Percentiles rank a stretch among this genome's conserved stretches.
phyloP scores from a whole-genome alignment of 2,888 invertebrate species.

The Lissonota sp. region DNA sequence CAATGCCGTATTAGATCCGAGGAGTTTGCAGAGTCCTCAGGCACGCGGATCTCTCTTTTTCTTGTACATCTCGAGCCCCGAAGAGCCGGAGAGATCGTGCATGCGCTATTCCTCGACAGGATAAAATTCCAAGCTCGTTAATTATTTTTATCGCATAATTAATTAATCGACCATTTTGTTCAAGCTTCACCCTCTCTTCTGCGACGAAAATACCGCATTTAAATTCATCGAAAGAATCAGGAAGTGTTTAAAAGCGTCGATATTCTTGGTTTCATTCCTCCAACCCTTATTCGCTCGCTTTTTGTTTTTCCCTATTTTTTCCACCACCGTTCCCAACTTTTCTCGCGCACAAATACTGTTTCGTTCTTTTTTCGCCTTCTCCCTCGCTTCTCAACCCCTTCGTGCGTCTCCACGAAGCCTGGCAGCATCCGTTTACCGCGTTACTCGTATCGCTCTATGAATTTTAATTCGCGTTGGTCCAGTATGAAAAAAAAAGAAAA shows the following conservation, averaged over 20 bases:
- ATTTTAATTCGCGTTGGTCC: constrained; percentile 74
- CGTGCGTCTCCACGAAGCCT: constrained; percentile 59
- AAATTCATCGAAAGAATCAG: background rate
- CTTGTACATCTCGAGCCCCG: background rate
- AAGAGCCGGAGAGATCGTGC: constrained; percentile 16
- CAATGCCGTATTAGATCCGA: constrained; percentile 46
- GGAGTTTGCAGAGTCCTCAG: constrained; percentile 27
- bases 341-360: constrained; percentile 22
- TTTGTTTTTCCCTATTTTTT: constrained; percentile 39
- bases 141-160: constrained; percentile 46
- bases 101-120: constrained; percentile 19
- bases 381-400: constrained; percentile 50
- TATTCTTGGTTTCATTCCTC: constrained; percentile 17
- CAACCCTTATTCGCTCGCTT: constrained; percentile 14
- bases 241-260: background rate
- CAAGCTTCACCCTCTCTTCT: background rate
- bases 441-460: constrained; percentile 73
- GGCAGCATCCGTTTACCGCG: constrained; percentile 41
- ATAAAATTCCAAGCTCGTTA: constrained; percentile 33
- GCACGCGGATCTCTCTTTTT: constrained; percentile 41
- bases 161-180: constrained; percentile 30
- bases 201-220: background rate
- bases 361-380: constrained; percentile 25
- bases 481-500: constrained; percentile 44
- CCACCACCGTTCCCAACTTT: constrained; percentile 13